These are phyloP conservation scores for Macropus fuliginosus DNA, from an alignment of 2,797 vertebrate genomes.

Conservation along the genomic window DNA sequence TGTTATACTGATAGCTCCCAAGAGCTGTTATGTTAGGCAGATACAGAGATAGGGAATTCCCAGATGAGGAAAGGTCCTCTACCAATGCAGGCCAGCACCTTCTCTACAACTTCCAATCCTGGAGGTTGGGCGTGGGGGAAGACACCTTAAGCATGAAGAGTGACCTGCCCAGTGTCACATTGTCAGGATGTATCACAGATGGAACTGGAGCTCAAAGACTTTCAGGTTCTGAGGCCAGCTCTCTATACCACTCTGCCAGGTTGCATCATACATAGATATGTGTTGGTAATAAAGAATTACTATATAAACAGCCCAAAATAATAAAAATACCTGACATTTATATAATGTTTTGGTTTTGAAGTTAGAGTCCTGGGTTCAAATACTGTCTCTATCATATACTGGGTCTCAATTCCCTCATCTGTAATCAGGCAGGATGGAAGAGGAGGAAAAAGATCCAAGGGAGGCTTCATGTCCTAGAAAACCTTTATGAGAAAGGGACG, in stretches of 20 bases:
- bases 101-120: neutral
- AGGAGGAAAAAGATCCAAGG: too few relatives aligned
- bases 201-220: neutral
- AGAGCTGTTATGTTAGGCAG: neutral
- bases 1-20: neutral
- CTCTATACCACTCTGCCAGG: neutral
- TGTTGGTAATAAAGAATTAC: neutral
- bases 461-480: too few relatives aligned
- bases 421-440: too few relatives aligned
- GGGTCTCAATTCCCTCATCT: too few relatives aligned
- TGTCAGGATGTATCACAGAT: neutral
- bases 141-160: neutral
- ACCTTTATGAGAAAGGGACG: too few relatives aligned
- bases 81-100: neutral
- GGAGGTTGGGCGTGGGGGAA: rapidly evolving
- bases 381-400: neutral
- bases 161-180: neutral
- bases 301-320: neutral
- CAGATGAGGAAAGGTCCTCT: neutral
- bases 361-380: neutral
- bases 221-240: neutral
- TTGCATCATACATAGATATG: neutral
- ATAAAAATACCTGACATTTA: neutral
- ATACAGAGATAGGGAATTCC: neutral
- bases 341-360: neutral